Evolutionary conservation across 2,797 vertebrate species (phyloP), one percentile per base, ranked within the genome.

Genomic region (Gila robusta): DNA sequence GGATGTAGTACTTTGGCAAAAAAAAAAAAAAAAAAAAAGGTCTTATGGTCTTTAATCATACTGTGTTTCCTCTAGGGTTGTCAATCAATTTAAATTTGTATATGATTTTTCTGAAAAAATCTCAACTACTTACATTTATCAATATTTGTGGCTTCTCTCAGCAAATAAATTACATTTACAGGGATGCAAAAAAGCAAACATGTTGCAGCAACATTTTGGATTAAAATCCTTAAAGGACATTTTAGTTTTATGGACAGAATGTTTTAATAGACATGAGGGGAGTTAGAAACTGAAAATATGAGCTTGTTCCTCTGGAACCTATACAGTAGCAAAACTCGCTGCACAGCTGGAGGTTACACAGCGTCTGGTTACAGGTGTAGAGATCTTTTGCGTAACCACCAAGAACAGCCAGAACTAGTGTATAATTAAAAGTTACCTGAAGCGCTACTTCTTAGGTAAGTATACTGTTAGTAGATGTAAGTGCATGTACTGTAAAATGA

Each of bases 221-320:
- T 62, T 39, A 78, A 39, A 39, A 59, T 14, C 54, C 35, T 41
- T 79, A 39, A 41, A 79, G 54, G 37, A 62, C 2, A 26, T 10
- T 41, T 62, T 19, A 41, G 14, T n/a, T 17, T 41, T 79, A 62
- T 41, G 54, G 14, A 56, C 21, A 62, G 7, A 26, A 37, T 8
- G 12, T 41, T 62, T 79, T 41, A 79, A 56, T 56, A 77, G 74
- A 77, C 49, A 54, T 32, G 14, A 79, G 54, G 32, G 35, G 11
- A 78, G 21, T 5, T 52, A 39, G 35, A 32, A 41, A 19, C 12
- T 62, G 35, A 79, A 41, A 4, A 3, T 79, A 26, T 41, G 23
- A 41, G 14, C 16, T 26, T 78, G 21, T 78, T 32, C 52, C 74
- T 17, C 52, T 39, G 32, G 21, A 59, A 78, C 74, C 32, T 59